phyloP scores from a whole-genome alignment of 2,888 invertebrate species.

The Plemyria rubiginata region DNA sequence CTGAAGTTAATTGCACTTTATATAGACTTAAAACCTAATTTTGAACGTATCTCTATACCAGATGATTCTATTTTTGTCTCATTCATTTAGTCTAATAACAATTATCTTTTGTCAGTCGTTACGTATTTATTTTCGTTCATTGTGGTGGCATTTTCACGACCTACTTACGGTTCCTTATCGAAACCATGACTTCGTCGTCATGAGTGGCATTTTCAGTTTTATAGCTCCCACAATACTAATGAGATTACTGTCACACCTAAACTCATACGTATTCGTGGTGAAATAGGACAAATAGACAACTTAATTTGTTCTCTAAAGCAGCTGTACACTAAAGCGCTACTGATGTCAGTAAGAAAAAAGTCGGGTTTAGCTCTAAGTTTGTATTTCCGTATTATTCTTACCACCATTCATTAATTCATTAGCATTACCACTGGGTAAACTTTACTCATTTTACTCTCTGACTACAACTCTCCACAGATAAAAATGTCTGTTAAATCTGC shows the following conservation, averaged over 20 bases:
- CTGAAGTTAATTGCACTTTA: conserved; percentile 32
- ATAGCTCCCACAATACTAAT: conserved; percentile 34
- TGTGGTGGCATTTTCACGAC: conserved; percentile 21
- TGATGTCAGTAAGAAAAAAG: not conserved
- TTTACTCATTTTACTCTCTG: no score
- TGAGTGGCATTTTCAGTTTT: conserved; percentile 29
- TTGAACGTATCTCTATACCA: not conserved
- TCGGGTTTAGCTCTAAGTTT: not conserved
- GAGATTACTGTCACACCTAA: conserved; percentile 32
- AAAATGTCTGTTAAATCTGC: no score
- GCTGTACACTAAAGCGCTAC: not conserved
- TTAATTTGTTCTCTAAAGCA: conserved; percentile 13
- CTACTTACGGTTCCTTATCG: conserved; percentile 10
- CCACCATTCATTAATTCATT: no score
- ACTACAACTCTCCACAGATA: no score
- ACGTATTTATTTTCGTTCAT: conserved; percentile 17
- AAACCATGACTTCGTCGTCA: conserved; percentile 31
- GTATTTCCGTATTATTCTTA: not conserved
- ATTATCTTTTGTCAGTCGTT: conserved; percentile 3
- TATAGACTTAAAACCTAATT: conserved; percentile 26
- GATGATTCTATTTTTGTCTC: not conserved
- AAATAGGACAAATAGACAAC: conserved; percentile 16
- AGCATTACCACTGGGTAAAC: no score
- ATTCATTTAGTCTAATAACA: not conserved
- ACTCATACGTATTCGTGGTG: conserved; percentile 30